Conservation (phyloP, 2,888 invertebrate genomes). For the Cantharis flavilabris region DNA sequence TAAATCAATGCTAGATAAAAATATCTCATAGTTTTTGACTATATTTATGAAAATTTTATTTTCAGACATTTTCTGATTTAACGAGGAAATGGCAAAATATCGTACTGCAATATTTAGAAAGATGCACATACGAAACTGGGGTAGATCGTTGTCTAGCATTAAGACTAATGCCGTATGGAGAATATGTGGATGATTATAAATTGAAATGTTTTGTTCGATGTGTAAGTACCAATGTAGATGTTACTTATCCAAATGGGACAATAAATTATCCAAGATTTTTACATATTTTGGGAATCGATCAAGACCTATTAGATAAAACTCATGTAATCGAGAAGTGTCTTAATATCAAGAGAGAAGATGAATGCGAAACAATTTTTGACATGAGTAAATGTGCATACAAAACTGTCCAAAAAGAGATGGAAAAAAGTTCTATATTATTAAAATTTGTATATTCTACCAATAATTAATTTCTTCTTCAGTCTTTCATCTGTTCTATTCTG, state of each 20-base stretch:
- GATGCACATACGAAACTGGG: neutral
- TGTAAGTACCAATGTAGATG: neutral
- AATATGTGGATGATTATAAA: neutral
- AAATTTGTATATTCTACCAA: too few relatives aligned
- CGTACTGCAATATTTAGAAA: neutral
- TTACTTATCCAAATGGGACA: neutral
- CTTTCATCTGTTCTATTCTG: too few relatives aligned
- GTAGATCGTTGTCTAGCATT: neutral
- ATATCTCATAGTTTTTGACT: too few relatives aligned
- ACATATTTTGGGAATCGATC: neutral
- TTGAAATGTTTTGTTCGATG: neutral
- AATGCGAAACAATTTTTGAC: neutral
- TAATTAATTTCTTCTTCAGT: too few relatives aligned
- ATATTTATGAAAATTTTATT: neutral
- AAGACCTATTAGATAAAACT: neutral
- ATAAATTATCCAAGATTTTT: neutral
- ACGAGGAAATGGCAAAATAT: neutral
- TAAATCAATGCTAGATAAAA: too few relatives aligned
- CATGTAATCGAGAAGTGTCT: neutral
- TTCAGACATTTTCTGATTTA: neutral
- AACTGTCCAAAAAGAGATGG: neutral
- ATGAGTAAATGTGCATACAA: neutral
- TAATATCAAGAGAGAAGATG: neutral
- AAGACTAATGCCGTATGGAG: neutral
- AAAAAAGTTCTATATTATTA: neutral